Conservation (phyloP, 2,113 vertebrate species). For the Daboia siamensis region DNA sequence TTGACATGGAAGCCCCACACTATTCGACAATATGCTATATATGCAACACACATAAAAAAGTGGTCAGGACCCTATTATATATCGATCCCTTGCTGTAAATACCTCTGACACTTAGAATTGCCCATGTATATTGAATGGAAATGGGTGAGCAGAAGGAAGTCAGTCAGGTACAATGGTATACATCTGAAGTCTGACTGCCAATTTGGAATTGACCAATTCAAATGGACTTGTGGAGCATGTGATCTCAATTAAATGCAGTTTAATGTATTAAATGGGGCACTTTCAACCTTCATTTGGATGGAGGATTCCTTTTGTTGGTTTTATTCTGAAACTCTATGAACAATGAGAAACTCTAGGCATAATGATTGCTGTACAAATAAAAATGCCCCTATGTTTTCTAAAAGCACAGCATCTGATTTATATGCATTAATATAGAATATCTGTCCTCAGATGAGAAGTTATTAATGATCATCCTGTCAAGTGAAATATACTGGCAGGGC, state of each 20-base stretch:
- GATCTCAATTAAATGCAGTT: neutral
- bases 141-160: neutral
- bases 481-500: slow-evolving; percentile 43
- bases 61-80: neutral
- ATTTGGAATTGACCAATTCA: neutral
- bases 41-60: neutral
- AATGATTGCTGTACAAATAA: neutral
- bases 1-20: neutral
- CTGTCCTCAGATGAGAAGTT: slow-evolving; percentile 45
- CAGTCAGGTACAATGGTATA: neutral
- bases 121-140: neutral
- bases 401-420: slow-evolving; percentile 29
- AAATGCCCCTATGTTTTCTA: neutral
- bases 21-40: neutral
- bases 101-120: neutral
- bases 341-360: neutral
- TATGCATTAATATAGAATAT: slow-evolving; percentile 24
- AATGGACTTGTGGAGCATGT: neutral
- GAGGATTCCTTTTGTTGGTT: neutral
- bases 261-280: neutral
- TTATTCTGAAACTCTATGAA: neutral
- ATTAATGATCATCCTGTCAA: slow-evolving; percentile 42
- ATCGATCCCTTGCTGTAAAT: neutral
- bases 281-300: neutral
- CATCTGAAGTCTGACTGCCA: neutral